Conservation (phyloP, 53 echinoderm and acorn worm genomes). For the Paracentrotus lividus region DNA sequence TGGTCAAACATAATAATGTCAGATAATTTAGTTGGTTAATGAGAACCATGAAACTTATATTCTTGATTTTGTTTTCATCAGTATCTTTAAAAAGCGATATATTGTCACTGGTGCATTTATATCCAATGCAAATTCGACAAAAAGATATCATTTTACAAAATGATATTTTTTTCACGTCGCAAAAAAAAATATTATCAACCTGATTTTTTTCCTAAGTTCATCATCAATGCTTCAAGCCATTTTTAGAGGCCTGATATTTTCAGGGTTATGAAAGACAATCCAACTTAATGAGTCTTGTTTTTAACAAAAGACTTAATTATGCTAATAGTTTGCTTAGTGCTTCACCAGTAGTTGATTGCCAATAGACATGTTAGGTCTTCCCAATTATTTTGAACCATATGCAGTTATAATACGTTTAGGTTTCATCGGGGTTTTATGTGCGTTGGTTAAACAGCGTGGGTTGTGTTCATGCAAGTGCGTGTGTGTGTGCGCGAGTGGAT, state of each 20-base stretch:
- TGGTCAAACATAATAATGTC: too few species aligned
- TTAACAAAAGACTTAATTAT: conserved; percentile 33
- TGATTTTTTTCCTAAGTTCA: neutral
- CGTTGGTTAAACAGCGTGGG: neutral
- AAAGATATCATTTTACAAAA: too few species aligned
- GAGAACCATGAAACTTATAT: too few species aligned
- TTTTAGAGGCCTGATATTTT: neutral
- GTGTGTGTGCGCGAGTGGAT: conserved; percentile 25
- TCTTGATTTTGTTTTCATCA: too few species aligned
- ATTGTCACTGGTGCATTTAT: neutral
- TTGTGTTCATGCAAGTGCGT: conserved; percentile 16
- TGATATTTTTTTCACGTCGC: neutral
- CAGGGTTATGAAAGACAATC: neutral
- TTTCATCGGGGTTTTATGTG: neutral
- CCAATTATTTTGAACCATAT: conserved; percentile 38
- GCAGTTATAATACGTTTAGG: neutral
- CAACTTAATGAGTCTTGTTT: conserved; percentile 11
- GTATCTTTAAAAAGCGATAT: neutral
- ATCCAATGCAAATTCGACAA: neutral
- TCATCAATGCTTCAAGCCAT: neutral
- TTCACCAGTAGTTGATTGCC: neutral
- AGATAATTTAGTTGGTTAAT: too few species aligned
- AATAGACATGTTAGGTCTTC: too few species aligned
- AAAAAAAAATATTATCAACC: neutral
- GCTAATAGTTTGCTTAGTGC: neutral